Evolutionary conservation across 2,888 invertebrate species (phyloP), one percentile per base, ranked within the genome.

Genomic region (Lomographa bimaculata): DNA sequence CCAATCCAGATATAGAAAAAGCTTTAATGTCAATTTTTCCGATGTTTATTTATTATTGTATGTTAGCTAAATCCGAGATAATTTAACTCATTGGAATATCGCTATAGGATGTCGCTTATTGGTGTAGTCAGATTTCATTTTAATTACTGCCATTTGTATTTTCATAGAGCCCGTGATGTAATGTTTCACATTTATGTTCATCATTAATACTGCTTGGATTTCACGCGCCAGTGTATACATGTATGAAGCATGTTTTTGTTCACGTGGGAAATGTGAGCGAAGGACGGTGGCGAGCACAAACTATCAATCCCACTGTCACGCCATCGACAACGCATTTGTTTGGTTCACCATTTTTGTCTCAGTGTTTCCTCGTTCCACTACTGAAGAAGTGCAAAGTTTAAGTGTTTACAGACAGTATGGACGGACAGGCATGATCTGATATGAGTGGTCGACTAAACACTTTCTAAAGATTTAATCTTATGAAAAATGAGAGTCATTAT

Each of bases 251-350:
- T 46, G 34, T 46, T 51, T 50, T 50, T 43, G 46, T 36, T 36
- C 36, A 32, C 27, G 39, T 33, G 30, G 33, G 50, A 47, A 46
- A 46, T 33, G 43, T 36, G 48, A 45, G 50, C 44, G 33, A 29
- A 36, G 39, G 50, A 46, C 40, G 39, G 39, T 45, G 42, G 50
- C 54, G 52, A 60, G 42, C 23, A 7, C 69, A 54, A 61, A 79
- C 85, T 76, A 87, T 86, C 84, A 83, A 86, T 87, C 86, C 80
- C 83, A 74, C 76, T 83, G 86, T 82, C 85, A 79, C 65, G 62
- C 64, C 70, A 85, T 83, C 81, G 85, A 85, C 84, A 81, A 79
- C 75, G 62, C 84, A 87, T 86, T 87, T 86, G 84, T 87, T 86
- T 86, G 81, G 66, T 83, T 71, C 80, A 71, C 82, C 77, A 85